phyloP scores from a whole-genome alignment of 2,113 vertebrate species.

The Pleuronectes platessa region DNA sequence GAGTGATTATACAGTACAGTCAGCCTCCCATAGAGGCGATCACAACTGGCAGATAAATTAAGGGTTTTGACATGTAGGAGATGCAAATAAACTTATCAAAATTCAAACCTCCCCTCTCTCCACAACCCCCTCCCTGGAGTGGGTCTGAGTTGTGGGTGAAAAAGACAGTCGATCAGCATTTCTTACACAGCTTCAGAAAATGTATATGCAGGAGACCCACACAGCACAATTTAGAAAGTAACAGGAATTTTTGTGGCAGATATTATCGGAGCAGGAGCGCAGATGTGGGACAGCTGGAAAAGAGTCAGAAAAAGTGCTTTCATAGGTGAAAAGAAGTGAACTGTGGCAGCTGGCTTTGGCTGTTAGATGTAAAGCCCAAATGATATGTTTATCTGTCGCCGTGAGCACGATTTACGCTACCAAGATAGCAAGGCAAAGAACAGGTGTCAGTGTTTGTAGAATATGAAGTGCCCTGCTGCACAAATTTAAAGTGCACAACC shows the following conservation, averaged over 20 bases:
- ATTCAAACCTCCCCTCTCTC: slow-evolving; percentile 53
- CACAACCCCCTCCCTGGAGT: slow-evolving; percentile 11
- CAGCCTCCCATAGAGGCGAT: slow-evolving; percentile 55
- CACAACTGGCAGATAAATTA: slow-evolving; percentile 71
- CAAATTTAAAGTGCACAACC: slow-evolving; percentile 27
- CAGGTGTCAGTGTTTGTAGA: slow-evolving; percentile 7
- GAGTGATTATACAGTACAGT: slow-evolving; percentile 59
- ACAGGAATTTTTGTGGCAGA: slow-evolving; percentile 38
- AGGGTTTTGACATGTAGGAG: slow-evolving; percentile 56
- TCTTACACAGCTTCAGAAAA: slow-evolving; percentile 44
- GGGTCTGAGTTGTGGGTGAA: slow-evolving; percentile 42
- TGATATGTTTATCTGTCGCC: slow-evolving; percentile 54
- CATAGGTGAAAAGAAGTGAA: slow-evolving; percentile 14
- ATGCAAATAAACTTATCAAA: slow-evolving; percentile 75
- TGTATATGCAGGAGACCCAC: slow-evolving; percentile 54
- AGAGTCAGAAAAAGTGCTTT: slow-evolving; percentile 49
- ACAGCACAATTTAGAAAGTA: slow-evolving; percentile 52
- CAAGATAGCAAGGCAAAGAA: slow-evolving; percentile 34
- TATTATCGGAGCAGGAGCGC: slow-evolving; percentile 29
- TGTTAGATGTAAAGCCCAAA: slow-evolving; percentile 55
- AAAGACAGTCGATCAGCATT: slow-evolving; percentile 64
- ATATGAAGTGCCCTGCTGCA: slow-evolving; percentile 6
- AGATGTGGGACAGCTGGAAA: slow-evolving; percentile 38
- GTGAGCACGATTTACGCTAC: slow-evolving; percentile 50
- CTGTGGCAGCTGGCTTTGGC: slow-evolving; percentile 32